Evolutionary conservation across 2,113 vertebrate genomes (phyloP).

Genomic region (Merops nubicus): DNA sequence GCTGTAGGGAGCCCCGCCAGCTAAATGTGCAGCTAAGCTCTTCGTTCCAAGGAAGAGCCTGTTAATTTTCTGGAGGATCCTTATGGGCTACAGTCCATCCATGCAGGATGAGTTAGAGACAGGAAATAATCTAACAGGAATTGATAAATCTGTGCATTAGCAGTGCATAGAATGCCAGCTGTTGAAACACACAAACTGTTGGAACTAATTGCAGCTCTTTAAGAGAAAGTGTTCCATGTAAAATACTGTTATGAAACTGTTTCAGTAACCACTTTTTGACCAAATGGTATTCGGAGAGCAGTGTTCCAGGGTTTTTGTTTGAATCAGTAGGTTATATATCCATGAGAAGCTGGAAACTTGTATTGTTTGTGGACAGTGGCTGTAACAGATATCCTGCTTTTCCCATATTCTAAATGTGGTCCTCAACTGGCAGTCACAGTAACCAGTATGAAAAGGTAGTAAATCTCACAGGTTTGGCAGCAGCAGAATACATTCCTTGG

Average conservation of each 20-base stretch:
- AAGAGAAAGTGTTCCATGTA: background rate
- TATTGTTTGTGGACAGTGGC: conserved; percentile 8
- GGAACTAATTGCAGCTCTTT: background rate
- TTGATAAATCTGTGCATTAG: background rate
- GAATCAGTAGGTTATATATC: background rate
- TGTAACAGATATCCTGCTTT: conserved; percentile 10
- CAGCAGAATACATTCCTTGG: conserved; percentile 5
- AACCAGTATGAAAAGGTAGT: conserved; percentile 26
- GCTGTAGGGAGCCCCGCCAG: background rate
- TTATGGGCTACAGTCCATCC: background rate
- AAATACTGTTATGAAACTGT: background rate
- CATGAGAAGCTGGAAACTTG: conserved; percentile 33
- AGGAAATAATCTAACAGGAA: background rate
- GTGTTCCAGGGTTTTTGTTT: conserved; percentile 9
- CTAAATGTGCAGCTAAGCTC: background rate
- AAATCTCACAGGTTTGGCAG: conserved; percentile 46
- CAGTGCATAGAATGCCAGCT: background rate
- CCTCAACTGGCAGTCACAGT: background rate
- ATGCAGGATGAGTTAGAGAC: background rate
- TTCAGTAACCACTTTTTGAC: background rate
- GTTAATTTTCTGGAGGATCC: background rate
- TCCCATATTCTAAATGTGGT: conserved; percentile 32
- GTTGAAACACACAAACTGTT: background rate
- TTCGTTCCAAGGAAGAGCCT: background rate
- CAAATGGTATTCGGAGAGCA: background rate